phyloP scores from a whole-genome alignment of 2,113 vertebrate genomes.

The Carlito syrichta region DNA sequence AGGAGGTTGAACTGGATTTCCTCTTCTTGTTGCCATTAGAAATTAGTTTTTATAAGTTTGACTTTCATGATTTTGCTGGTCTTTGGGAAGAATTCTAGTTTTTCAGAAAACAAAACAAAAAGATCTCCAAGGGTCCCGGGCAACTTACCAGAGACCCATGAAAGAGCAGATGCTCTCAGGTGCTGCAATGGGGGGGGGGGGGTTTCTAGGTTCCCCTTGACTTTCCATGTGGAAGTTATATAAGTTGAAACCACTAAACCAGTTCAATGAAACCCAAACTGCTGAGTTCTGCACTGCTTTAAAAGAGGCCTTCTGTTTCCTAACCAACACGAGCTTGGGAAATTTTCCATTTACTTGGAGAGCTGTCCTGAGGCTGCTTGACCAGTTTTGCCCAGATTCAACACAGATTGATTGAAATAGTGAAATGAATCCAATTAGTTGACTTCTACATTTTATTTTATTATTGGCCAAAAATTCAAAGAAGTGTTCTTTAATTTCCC shows the following conservation, averaged over 20 bases:
- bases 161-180: not conserved
- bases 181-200: not conserved
- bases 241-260: conserved; percentile 65
- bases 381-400: conserved; percentile 60
- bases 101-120: not conserved
- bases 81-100: conserved; percentile 16
- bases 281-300: conserved; percentile 54
- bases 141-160: not conserved
- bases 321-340: conserved; percentile 56
- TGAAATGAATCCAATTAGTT: conserved; percentile 21
- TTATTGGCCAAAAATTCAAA: conserved; percentile 48
- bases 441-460: conserved; percentile 21
- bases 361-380: conserved; percentile 31
- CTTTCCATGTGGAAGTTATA: conserved; percentile 51
- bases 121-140: not conserved
- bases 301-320: conserved; percentile 63
- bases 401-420: conserved; percentile 14
- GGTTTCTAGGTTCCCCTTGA: not conserved
- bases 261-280: conserved; percentile 59
- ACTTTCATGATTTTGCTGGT: conserved; percentile 17
- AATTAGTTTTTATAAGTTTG: conserved; percentile 22
- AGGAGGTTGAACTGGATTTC: not conserved
- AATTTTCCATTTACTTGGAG: conserved; percentile 61
- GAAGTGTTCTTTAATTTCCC: conserved; percentile 18
- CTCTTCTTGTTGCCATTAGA: not conserved